phyloP scores from a whole-genome alignment of 2,797 vertebrate genomes.

The Podargus strigoides region DNA sequence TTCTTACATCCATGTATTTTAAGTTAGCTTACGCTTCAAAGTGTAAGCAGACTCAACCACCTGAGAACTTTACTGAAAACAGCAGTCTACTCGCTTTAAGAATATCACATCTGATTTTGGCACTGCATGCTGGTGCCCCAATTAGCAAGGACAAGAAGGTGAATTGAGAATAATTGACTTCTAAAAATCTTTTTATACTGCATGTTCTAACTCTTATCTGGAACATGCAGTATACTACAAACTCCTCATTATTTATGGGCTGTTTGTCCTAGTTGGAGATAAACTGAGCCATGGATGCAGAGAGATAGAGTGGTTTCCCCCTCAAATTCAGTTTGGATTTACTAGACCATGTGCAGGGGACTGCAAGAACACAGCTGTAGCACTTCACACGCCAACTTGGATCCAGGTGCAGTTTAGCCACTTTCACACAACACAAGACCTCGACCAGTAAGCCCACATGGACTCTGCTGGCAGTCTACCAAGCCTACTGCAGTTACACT shows the following conservation, averaged over 20 bases:
- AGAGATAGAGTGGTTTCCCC: neutral
- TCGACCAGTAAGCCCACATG: neutral
- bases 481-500: neutral
- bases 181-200: neutral
- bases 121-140: neutral
- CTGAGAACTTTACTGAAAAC: neutral
- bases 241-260: conserved; percentile 15
- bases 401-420: conserved; percentile 5
- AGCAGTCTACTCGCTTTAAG: neutral
- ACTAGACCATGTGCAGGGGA: neutral
- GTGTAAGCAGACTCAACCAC: neutral
- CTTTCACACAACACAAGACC: neutral
- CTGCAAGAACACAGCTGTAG: conserved; percentile 35
- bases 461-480: neutral
- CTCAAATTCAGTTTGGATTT: conserved; percentile 28
- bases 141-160: neutral
- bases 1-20: neutral
- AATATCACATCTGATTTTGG: neutral
- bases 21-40: neutral
- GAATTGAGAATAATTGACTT: neutral
- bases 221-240: neutral
- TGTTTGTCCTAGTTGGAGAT: conserved; percentile 34
- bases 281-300: neutral
- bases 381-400: neutral
- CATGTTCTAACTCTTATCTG: neutral